These are phyloP conservation scores for Apis cerana DNA, from an alignment of 1,140 invertebrate genomes.

Conservation along the genomic window DNA sequence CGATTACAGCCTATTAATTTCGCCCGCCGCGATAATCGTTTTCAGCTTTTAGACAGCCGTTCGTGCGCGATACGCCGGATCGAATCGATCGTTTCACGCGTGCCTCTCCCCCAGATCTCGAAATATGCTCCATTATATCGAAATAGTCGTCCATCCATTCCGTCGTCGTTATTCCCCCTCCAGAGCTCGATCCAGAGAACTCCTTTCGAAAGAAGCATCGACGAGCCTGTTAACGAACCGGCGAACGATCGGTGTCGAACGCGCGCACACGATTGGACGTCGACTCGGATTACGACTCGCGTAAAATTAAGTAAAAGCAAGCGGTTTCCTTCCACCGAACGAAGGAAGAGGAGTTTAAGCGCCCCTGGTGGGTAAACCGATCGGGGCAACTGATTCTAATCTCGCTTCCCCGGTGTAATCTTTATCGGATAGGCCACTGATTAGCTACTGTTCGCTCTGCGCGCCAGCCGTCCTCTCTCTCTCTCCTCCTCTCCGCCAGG, in stretches of 20 bases:
- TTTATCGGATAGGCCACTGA: conserved; percentile 29
- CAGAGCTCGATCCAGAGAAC: background rate
- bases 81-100: conserved; percentile 30
- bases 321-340: background rate
- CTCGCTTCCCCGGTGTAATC: conserved; percentile 22
- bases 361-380: background rate
- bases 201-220: background rate
- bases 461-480: no score
- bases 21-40: conserved; percentile 48
- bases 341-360: no score
- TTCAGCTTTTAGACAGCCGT: conserved; percentile 9
- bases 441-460: conserved; percentile 22
- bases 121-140: no score
- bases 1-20: conserved; percentile 63
- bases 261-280: background rate
- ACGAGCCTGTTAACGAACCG: background rate
- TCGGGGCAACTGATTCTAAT: conserved; percentile 14
- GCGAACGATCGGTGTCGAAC: no score
- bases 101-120: background rate
- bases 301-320: conserved; percentile 23
- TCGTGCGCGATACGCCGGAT: conserved; percentile 38
- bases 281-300: background rate
- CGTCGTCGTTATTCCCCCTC: no score
- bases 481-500: no score
- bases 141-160: no score